Percentiles rank a stretch among this genome's conserved stretches.
These are phyloP conservation scores for Sebastes steindachneri DNA, from an alignment of 2,797 vertebrate genomes.

Conservation along the genomic window DNA sequence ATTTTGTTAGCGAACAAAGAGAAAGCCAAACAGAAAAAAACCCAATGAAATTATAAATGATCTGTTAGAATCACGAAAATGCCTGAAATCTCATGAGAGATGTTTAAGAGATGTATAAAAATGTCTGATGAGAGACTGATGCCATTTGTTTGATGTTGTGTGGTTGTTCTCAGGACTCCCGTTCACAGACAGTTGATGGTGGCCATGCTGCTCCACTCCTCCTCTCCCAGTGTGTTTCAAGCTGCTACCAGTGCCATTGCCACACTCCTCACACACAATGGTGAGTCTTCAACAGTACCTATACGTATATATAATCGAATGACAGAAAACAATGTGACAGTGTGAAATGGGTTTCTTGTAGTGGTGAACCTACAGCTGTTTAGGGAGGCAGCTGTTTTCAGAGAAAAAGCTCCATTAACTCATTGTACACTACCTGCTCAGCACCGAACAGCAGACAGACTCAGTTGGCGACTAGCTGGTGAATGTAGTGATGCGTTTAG, in stretches of 20 bases:
- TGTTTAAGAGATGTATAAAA: neutral
- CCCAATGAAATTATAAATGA: neutral
- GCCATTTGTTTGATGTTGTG: neutral
- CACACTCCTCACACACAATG: constrained; percentile 86
- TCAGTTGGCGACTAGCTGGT: neutral
- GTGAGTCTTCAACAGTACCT: constrained; percentile 75
- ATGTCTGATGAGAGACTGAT: neutral
- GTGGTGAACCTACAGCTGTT: neutral
- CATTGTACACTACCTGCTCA: neutral
- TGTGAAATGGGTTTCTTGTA: neutral
- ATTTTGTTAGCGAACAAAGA: no score
- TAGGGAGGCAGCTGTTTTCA: neutral
- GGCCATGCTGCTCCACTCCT: constrained; percentile 91
- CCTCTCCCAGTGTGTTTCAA: constrained; percentile 88
- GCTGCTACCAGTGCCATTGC: constrained; percentile 89
- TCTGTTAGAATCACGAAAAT: neutral
- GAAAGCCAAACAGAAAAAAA: no score
- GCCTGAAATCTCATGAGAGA: neutral
- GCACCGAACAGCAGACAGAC: neutral
- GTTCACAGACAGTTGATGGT: constrained; percentile 91
- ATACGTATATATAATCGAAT: no score
- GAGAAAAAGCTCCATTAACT: neutral
- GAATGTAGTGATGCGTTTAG: neutral
- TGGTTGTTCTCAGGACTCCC: constrained; percentile 83
- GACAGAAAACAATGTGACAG: neutral